Evolutionary conservation across 2,797 vertebrate species (phyloP).

Genomic region (Echeneis naucrates): DNA sequence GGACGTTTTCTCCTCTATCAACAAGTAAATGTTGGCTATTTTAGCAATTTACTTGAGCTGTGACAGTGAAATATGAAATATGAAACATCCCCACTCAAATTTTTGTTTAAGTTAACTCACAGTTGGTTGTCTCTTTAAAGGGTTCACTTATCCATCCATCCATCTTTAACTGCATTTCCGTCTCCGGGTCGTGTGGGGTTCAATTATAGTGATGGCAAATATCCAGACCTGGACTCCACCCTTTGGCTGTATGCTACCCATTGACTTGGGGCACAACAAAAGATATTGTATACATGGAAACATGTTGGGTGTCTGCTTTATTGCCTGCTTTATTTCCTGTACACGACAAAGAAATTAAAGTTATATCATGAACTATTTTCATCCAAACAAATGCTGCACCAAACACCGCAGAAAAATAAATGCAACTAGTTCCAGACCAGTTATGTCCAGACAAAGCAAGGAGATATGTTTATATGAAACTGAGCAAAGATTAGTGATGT

Average conservation of each 20-base stretch:
- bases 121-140: background rate
- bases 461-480: background rate
- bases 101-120: background rate
- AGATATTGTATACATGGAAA: too few species aligned
- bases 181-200: too few species aligned
- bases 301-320: too few species aligned
- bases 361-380: background rate
- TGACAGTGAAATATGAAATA: too few species aligned
- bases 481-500: too few species aligned
- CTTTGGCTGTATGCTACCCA: background rate
- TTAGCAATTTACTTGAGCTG: background rate
- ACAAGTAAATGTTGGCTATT: background rate
- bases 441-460: too few species aligned
- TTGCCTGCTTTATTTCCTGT: background rate
- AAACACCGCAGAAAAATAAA: background rate
- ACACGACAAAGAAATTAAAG: background rate
- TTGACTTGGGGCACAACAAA: background rate
- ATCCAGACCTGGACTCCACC: background rate
- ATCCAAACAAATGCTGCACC: background rate
- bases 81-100: background rate
- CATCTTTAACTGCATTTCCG: too few species aligned
- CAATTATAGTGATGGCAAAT: background rate
- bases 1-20: background rate
- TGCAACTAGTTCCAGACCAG: background rate
- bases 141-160: too few species aligned